phyloP scores from a whole-genome alignment of 2,888 invertebrate genomes.

The Limenitis camilla region DNA sequence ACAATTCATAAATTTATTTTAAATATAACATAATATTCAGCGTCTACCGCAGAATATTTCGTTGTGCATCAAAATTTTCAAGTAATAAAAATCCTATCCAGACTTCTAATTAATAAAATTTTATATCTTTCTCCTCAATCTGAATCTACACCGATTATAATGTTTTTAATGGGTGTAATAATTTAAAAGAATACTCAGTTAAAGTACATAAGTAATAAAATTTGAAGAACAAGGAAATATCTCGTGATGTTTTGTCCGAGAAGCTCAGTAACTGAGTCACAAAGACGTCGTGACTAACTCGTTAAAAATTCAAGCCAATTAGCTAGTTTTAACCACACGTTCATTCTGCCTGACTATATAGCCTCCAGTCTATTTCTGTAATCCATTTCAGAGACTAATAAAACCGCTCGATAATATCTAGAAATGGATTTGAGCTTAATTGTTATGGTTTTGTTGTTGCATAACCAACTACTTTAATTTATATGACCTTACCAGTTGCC shows the following conservation, averaged over 20 bases:
- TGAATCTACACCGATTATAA: too few species aligned
- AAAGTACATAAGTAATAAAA: conserved; percentile 2
- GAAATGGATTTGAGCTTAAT: background rate
- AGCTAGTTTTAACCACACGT: conserved; percentile 32
- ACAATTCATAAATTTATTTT: too few species aligned
- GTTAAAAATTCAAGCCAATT: conserved; percentile 66
- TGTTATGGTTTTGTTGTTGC: background rate
- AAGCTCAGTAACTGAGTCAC: conserved; percentile 47
- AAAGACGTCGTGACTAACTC: conserved; percentile 62
- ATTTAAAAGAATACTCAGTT: background rate
- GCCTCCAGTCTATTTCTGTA: conserved; percentile 15
- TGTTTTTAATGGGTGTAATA: background rate
- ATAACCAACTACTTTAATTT: background rate
- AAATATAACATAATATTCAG: too few species aligned
- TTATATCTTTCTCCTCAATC: too few species aligned
- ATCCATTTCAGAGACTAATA: conserved; percentile 11
- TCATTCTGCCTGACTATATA: conserved; percentile 13
- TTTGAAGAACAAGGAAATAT: conserved; percentile 36
- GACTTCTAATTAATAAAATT: too few species aligned
- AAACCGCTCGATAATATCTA: conserved; percentile 9
- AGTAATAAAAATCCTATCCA: too few species aligned
- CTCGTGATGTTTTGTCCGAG: conserved; percentile 38
- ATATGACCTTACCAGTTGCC: too few species aligned
- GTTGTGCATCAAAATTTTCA: too few species aligned
- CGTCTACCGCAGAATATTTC: too few species aligned